These are phyloP conservation scores for Gymnosoma rotundatum DNA, from an alignment of 2,888 invertebrate species.

Conservation along the genomic window DNA sequence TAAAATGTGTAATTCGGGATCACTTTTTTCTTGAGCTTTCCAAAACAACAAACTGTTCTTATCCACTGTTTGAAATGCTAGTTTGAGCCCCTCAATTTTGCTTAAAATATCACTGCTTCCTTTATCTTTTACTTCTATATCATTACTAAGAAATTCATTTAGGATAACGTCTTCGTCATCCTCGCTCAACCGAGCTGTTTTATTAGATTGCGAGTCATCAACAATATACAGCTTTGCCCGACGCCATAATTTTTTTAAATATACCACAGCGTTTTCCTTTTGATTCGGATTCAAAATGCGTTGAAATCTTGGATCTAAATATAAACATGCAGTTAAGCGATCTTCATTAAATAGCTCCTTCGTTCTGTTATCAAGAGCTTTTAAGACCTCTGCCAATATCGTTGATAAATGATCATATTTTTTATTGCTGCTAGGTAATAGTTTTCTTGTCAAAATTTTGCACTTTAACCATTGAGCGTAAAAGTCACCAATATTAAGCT, in stretches of 20 bases:
- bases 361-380: conserved; percentile 23
- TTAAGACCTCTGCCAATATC: conserved; percentile 21
- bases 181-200: conserved; percentile 1
- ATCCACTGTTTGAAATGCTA: conserved; percentile 50
- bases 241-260: conserved; percentile 51
- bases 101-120: conserved; percentile 17
- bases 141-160: conserved; percentile 53
- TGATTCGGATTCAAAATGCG: conserved; percentile 35
- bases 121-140: conserved; percentile 12
- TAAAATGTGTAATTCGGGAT: conserved; percentile 37
- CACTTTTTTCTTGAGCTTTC: conserved; percentile 10
- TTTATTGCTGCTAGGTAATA: background rate
- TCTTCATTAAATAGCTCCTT: conserved; percentile 4
- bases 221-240: conserved; percentile 33
- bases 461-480: conserved; percentile 64
- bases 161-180: conserved; percentile 55
- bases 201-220: background rate
- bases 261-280: conserved; percentile 33
- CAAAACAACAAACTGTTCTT: conserved; percentile 50
- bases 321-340: conserved; percentile 34
- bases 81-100: conserved; percentile 28
- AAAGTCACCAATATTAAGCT: conserved; percentile 55
- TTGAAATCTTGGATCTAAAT: conserved; percentile 60
- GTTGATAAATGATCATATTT: background rate
- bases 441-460: conserved; percentile 52